Percentiles rank a stretch among this genome's conserved stretches.
Evolutionary conservation across 1,140 invertebrate genomes (phyloP).

Genomic region (Cydia strobilella): DNA sequence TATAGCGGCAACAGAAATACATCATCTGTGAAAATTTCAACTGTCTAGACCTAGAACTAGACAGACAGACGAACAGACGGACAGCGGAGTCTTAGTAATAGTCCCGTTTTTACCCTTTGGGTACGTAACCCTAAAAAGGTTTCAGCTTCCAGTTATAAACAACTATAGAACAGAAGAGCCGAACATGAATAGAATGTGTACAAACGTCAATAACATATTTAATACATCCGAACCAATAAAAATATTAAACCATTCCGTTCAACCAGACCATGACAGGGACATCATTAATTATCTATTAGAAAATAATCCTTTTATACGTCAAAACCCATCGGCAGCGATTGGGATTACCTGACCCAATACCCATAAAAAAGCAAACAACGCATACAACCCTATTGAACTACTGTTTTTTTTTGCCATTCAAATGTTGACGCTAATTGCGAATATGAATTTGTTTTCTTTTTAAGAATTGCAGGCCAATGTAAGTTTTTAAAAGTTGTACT

Average conservation of each 20-base stretch:
- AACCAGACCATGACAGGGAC: conserved; percentile 45
- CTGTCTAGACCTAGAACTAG: too few relatives aligned
- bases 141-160: too few relatives aligned
- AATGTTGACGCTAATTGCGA: neutral
- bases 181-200: too few relatives aligned
- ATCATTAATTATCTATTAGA: conserved; percentile 78
- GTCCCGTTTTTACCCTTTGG: too few relatives aligned
- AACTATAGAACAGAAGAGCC: too few relatives aligned
- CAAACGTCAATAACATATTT: neutral
- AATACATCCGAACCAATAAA: conserved; percentile 6
- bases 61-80: too few relatives aligned
- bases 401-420: conserved; percentile 35
- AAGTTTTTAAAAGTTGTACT: too few relatives aligned
- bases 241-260: conserved; percentile 23
- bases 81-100: too few relatives aligned
- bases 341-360: conserved; percentile 72
- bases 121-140: too few relatives aligned
- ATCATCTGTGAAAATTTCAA: too few relatives aligned
- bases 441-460: neutral
- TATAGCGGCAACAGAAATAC: too few relatives aligned
- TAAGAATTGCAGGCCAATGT: neutral
- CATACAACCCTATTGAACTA: conserved; percentile 48
- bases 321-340: conserved; percentile 62
- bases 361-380: conserved; percentile 74
- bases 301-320: conserved; percentile 77